Conservation (phyloP, 2,113 vertebrate species). For the Phalacrocorax brasilianus region DNA sequence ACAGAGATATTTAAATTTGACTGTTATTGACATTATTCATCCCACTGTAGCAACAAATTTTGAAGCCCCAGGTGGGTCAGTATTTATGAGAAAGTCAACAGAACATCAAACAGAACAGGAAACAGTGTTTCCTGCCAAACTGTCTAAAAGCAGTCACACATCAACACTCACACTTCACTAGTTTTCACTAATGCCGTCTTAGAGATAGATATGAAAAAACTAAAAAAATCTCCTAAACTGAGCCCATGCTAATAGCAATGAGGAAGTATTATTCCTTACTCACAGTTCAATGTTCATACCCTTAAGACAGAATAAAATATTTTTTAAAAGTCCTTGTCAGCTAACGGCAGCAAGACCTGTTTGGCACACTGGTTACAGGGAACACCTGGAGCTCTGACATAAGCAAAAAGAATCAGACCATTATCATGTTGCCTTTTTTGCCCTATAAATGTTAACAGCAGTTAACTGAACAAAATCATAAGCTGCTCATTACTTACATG, state of each 20-base stretch:
- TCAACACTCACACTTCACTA: neutral
- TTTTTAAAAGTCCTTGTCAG: neutral
- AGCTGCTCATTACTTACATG: neutral
- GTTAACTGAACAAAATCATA: neutral
- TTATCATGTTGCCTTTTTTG: neutral
- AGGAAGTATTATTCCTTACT: neutral
- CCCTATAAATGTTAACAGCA: neutral
- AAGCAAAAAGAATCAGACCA: neutral
- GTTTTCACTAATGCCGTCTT: neutral
- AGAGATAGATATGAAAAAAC: neutral
- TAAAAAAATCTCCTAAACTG: neutral
- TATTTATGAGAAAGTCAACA: slow-evolving; percentile 19
- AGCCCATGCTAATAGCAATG: neutral
- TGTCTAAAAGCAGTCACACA: neutral
- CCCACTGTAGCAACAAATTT: neutral
- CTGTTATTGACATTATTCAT: neutral
- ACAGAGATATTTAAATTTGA: neutral
- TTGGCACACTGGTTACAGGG: neutral
- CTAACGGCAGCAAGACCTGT: neutral
- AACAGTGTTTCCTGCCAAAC: slow-evolving; percentile 39
- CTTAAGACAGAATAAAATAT: neutral
- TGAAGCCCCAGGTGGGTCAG: slow-evolving; percentile 9
- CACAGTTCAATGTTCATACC: neutral
- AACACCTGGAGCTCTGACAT: neutral
- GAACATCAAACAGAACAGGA: slow-evolving; percentile 10